A percentile compares a stretch with the other conserved stretches of the same genome.
These are phyloP conservation scores for Rhagonycha lutea DNA, from an alignment of 2,888 invertebrate genomes.

Conservation along the genomic window DNA sequence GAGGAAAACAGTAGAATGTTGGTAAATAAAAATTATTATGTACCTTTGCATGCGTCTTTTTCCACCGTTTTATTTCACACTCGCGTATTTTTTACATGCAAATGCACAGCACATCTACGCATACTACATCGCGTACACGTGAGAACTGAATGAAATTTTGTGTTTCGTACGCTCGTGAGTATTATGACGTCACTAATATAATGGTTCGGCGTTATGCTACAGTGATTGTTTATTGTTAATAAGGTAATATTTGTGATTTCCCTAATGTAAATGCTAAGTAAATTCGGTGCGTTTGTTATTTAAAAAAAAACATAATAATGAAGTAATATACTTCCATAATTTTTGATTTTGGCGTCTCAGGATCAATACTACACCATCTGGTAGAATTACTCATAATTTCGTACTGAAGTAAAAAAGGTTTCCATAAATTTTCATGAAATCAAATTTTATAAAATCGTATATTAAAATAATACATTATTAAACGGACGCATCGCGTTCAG, in stretches of 20 bases:
- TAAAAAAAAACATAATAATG: background rate
- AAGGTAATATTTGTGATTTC: background rate
- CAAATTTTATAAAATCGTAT: background rate
- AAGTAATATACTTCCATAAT: background rate
- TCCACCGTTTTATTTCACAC: conserved; percentile 3
- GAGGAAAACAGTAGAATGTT: too few species aligned
- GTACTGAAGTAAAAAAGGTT: background rate
- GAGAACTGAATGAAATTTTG: conserved; percentile 14
- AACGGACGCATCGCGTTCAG: too few species aligned
- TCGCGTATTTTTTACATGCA: conserved; percentile 11
- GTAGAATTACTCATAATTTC: background rate
- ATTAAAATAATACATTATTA: too few species aligned
- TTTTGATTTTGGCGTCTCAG: background rate
- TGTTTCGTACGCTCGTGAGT: background rate
- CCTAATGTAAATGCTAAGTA: background rate
- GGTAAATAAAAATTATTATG: background rate
- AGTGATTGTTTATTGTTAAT: background rate
- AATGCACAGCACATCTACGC: conserved; percentile 7
- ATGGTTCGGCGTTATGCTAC: conserved; percentile 9
- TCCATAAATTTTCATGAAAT: background rate
- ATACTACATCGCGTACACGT: conserved; percentile 20
- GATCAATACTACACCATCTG: background rate
- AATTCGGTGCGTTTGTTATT: background rate
- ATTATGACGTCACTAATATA: conserved; percentile 6
- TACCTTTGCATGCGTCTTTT: conserved; percentile 25